Evolutionary conservation across 2,797 vertebrate genomes (phyloP), one percentile per base, ranked within the genome.

Genomic region (Myotis planiceps): DNA sequence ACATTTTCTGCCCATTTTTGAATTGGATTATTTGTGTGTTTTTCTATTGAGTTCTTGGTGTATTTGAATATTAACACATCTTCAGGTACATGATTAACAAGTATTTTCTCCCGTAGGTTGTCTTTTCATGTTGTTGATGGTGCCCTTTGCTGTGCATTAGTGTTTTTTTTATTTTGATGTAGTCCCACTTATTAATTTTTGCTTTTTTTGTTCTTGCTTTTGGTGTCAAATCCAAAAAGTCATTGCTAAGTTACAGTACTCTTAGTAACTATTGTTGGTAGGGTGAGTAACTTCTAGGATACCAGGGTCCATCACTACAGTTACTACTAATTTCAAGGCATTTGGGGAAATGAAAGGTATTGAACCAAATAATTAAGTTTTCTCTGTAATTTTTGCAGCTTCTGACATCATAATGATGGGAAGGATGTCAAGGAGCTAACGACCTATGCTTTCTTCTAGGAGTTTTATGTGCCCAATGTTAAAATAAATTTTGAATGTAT

Each of bases 401-500:
- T 42, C 39, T 90, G n/a, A 29, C 10, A 27, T 84, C 9, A 76
- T 87, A 60, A 39, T 60, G 4, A 60, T 60, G 58, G 27, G 12
- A 60, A 60, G 58, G 32, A 16, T 69, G 23, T 87, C 29, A 63
- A 65, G 47, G 19, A 80, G n/a, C 25, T 66, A 80, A 65, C 2
- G 9, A 14, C 27, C 13, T 63, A 10, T 45, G 27, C 58, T 58
- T 76, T 72, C 25, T 45, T 86, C 14, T 81, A 68, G 42, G 58
- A 87, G 27, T 75, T 90, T 60, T 88, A 42, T 23, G 19, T 78
- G 6, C 32, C 74, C 8, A n/a, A 37, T 87, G 51, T 69, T 90
- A 69, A 95, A 76, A 85, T 10, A 86, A 79, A 84, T 83, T 83
- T 87, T 88, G n/a, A 69, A 3, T 63, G 3, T 88, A 27, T 79